These are phyloP conservation scores for Ectemnius lituratus DNA, from an alignment of 2,888 invertebrate genomes.

Conservation along the genomic window DNA sequence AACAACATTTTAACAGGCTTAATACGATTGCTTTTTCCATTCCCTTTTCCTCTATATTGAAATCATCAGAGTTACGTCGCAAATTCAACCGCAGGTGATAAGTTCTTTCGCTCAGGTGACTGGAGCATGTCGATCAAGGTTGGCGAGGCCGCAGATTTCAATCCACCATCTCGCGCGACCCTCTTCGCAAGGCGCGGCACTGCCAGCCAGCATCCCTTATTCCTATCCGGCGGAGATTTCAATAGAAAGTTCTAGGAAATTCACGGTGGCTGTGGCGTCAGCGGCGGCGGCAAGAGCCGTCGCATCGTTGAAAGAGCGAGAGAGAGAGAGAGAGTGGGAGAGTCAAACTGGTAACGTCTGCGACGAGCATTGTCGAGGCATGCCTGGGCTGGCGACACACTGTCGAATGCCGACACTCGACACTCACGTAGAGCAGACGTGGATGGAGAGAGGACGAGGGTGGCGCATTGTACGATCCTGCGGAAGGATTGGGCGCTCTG, in stretches of 20 bases:
- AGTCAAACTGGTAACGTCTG: constrained; percentile 66
- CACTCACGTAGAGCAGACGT: constrained; percentile 41
- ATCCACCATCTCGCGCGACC: constrained; percentile 40
- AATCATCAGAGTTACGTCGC: neutral
- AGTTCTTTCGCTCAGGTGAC: constrained; percentile 34
- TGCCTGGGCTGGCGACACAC: constrained; percentile 51
- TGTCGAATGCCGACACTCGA: constrained; percentile 56
- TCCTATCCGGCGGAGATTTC: constrained; percentile 65
- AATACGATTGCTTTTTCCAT: neutral
- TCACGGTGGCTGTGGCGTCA: constrained; percentile 62
- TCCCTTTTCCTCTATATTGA: too few species aligned
- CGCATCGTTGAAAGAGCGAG: constrained; percentile 12
- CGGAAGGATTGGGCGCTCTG: constrained; percentile 32
- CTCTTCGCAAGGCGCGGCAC: constrained; percentile 8
- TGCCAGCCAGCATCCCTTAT: constrained; percentile 52
- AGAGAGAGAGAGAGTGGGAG: constrained; percentile 55
- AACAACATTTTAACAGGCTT: neutral
- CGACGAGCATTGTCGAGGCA: constrained; percentile 58
- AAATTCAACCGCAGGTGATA: constrained; percentile 18
- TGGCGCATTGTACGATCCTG: constrained; percentile 49
- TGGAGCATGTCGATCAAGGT: constrained; percentile 27
- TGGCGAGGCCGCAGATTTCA: constrained; percentile 46
- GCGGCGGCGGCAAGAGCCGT: constrained; percentile 57
- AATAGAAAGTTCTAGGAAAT: constrained; percentile 71
- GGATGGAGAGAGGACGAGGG: constrained; percentile 28